Evolutionary conservation across 2,888 invertebrate genomes (phyloP).

Genomic region (Tethea ocularis): DNA sequence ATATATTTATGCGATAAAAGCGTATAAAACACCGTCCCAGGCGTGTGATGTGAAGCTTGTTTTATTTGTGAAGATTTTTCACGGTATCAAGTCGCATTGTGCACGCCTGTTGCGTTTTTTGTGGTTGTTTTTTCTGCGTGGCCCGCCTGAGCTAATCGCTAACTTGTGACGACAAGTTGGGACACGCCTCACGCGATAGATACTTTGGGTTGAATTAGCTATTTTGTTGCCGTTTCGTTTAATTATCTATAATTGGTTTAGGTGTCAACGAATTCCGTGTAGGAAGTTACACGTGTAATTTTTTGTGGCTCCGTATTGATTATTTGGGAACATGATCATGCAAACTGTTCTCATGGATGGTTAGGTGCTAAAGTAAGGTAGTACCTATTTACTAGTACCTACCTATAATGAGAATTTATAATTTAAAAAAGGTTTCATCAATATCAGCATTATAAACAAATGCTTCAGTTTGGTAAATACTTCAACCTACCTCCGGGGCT

Average conservation of each 20-base stretch:
- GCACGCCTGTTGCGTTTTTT: slow-evolving; percentile 55
- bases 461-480: no score
- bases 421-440: no score
- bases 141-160: slow-evolving; percentile 54
- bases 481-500: no score
- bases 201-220: slow-evolving; percentile 19
- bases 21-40: slow-evolving; percentile 21
- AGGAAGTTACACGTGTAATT: neutral
- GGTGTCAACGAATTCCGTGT: neutral
- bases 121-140: slow-evolving; percentile 26
- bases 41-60: slow-evolving; percentile 46
- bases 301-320: neutral
- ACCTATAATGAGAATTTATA: no score
- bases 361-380: no score
- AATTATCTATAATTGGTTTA: slow-evolving; percentile 7
- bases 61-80: slow-evolving; percentile 71
- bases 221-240: slow-evolving; percentile 1
- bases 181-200: slow-evolving; percentile 59
- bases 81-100: slow-evolving; percentile 65
- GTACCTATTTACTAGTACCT: no score
- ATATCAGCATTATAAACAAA: no score
- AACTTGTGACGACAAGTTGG: slow-evolving; percentile 71
- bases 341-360: no score
- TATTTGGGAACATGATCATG: neutral
- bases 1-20: slow-evolving; percentile 12